Percentiles rank a stretch among this genome's conserved stretches.
These are phyloP conservation scores for Aethina tumida DNA, from an alignment of 1,140 invertebrate genomes.

Conservation along the genomic window DNA sequence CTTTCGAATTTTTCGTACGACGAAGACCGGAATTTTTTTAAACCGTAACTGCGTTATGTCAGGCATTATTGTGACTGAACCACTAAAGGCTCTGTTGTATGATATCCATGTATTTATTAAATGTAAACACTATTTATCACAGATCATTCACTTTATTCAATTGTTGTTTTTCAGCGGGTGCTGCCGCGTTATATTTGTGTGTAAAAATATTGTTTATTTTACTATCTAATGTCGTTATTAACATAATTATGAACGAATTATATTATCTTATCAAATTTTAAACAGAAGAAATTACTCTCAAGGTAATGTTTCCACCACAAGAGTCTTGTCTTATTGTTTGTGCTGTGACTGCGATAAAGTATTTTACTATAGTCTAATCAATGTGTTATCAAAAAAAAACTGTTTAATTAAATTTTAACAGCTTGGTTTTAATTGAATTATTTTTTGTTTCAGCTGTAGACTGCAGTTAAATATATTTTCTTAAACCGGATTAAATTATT, in stretches of 20 bases:
- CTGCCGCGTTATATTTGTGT: not conserved
- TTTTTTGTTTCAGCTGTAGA: no score
- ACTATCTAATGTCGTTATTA: no score
- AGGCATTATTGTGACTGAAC: constrained; percentile 16
- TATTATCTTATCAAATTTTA: no score
- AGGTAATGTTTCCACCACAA: no score
- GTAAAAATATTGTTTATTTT: constrained; percentile 7
- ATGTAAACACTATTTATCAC: constrained; percentile 12
- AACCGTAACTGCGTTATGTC: constrained; percentile 15
- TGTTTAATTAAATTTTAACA: no score
- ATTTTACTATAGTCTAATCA: no score
- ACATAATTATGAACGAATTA: no score
- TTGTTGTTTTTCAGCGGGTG: not conserved
- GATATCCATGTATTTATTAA: constrained; percentile 2
- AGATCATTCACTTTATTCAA: not conserved
- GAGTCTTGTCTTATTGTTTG: no score
- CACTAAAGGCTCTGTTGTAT: constrained; percentile 7
- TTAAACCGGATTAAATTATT: constrained; percentile 3
- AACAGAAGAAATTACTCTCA: no score
- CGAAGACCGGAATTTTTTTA: constrained; percentile 12
- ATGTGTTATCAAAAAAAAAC: no score
- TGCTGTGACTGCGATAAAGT: no score
- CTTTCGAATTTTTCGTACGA: constrained; percentile 18
- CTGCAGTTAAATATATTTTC: constrained; percentile 3
- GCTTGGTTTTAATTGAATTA: no score